Evolutionary conservation across 2,113 vertebrate genomes (phyloP).

Genomic region (Orthonyx spaldingii): DNA sequence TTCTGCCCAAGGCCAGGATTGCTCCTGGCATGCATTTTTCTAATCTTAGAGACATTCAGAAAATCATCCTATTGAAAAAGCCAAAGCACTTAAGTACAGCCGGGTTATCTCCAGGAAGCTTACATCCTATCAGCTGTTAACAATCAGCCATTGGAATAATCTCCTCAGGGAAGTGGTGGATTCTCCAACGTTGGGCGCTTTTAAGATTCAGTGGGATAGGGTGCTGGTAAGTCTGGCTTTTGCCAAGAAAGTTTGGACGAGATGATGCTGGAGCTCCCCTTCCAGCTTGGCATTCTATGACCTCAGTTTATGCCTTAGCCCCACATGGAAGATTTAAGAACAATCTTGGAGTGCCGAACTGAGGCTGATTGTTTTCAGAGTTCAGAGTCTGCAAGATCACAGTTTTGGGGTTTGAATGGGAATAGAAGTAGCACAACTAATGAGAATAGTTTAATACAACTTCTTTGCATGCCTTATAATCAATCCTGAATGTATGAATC

Average conservation of each 20-base stretch:
- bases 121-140: not conserved
- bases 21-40: not conserved
- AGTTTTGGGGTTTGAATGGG: not conserved
- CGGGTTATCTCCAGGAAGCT: not conserved
- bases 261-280: not conserved
- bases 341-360: not conserved
- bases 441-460: not conserved
- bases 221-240: not conserved
- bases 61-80: not conserved
- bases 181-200: fast-evolving
- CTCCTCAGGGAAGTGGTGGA: not conserved
- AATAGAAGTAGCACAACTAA: not conserved
- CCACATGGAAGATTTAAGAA: not conserved
- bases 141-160: not conserved
- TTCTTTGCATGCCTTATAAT: not conserved
- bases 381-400: not conserved
- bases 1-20: not conserved
- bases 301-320: not conserved
- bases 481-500: not conserved
- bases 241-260: not conserved
- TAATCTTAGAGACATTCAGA: not conserved
- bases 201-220: not conserved
- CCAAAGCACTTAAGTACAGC: not conserved
- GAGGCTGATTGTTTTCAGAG: not conserved
- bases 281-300: not conserved